These are phyloP conservation scores for Xenopus laevis DNA, from an alignment of 2,113 vertebrate genomes.

Conservation along the genomic window DNA sequence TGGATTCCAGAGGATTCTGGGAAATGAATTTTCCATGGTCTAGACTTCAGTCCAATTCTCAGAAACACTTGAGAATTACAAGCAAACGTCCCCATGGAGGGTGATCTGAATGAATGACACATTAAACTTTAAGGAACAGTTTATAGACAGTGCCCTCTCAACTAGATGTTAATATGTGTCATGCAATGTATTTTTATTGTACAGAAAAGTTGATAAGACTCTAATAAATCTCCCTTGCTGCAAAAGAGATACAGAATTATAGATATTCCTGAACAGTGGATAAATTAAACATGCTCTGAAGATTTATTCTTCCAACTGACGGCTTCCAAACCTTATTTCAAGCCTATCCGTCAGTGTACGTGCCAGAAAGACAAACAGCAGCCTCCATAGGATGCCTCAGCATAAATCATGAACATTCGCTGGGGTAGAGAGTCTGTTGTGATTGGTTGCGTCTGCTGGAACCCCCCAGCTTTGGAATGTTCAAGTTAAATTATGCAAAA, in stretches of 20 bases:
- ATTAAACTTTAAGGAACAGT: too few species aligned
- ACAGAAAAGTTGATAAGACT: too few species aligned
- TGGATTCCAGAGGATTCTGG: too few species aligned
- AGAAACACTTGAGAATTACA: too few species aligned
- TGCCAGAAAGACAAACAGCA: conserved; percentile 54
- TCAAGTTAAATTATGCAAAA: conserved; percentile 93
- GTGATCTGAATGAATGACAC: too few species aligned
- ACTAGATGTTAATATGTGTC: too few species aligned
- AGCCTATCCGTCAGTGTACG: conserved; percentile 72
- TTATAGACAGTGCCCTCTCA: too few species aligned
- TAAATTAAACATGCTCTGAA: conserved; percentile 62
- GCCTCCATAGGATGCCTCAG: conserved; percentile 46
- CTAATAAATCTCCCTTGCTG: conserved; percentile 57
- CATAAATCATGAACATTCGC: conserved; percentile 74
- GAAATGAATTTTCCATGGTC: too few species aligned
- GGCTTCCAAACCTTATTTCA: conserved; percentile 64
- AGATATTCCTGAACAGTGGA: conserved; percentile 69
- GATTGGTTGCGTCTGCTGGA: conserved; percentile 70
- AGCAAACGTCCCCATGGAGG: too few species aligned
- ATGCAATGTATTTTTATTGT: too few species aligned
- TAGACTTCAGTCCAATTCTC: too few species aligned
- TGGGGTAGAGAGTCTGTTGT: conserved; percentile 75
- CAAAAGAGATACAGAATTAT: conserved; percentile 51
- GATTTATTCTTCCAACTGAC: conserved; percentile 65
- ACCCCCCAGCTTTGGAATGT: conserved; percentile 60